Conservation (phyloP, 1,140 invertebrate genomes). For the Bombus turneri region DNA sequence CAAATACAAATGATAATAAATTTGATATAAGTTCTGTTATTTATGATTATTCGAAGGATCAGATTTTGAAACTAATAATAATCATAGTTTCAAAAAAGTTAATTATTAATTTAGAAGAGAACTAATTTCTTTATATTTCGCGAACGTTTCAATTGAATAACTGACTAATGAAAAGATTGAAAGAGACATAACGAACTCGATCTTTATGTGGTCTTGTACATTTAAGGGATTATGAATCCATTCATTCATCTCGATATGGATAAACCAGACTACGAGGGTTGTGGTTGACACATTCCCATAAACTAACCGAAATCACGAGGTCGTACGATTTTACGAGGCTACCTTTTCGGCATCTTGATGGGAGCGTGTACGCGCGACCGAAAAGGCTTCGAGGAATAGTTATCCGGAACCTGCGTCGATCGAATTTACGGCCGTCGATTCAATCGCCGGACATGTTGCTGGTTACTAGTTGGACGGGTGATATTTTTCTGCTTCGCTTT, state of each 20-base stretch:
- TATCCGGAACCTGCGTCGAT: background rate
- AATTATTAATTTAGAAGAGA: no score
- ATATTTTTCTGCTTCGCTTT: background rate
- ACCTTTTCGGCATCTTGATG: background rate
- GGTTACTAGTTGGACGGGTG: background rate
- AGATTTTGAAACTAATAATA: no score
- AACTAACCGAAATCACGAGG: slow-evolving; percentile 4
- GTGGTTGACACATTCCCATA: background rate
- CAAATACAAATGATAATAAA: no score
- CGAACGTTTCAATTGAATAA: background rate
- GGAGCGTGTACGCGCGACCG: background rate
- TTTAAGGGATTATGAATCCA: background rate
- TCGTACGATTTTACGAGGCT: slow-evolving; percentile 26
- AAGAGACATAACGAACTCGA: background rate
- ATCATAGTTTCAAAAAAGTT: no score
- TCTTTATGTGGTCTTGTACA: background rate
- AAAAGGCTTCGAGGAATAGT: background rate
- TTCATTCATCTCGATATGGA: background rate
- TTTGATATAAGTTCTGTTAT: no score
- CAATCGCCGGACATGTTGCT: background rate
- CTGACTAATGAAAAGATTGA: background rate
- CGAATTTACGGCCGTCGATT: background rate
- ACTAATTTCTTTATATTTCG: background rate
- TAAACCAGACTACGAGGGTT: background rate
- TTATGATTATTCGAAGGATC: no score